phyloP scores from a whole-genome alignment of 2,797 vertebrate species.

The Darevskia nairensis region DNA sequence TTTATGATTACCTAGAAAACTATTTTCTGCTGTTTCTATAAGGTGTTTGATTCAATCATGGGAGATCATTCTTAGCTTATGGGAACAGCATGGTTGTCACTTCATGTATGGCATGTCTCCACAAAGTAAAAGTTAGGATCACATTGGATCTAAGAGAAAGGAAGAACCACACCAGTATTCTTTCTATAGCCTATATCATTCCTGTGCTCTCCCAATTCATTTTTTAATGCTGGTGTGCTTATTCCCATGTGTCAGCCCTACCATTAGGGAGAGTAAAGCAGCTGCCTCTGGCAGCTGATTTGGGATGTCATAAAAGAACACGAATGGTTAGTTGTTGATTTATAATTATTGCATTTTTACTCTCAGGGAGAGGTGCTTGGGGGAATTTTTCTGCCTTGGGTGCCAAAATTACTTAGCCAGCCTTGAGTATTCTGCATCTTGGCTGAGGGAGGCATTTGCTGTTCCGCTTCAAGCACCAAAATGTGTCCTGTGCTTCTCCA shows the following conservation, averaged over 20 bases:
- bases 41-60: not conserved
- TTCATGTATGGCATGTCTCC: not conserved
- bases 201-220: not conserved
- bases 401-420: not conserved
- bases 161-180: not conserved
- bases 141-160: not conserved
- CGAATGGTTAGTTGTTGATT: not conserved
- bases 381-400: not conserved
- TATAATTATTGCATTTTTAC: not conserved
- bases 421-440: not conserved
- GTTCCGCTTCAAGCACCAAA: not conserved
- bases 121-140: not conserved
- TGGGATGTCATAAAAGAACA: not conserved
- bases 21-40: not conserved
- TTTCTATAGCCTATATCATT: not conserved
- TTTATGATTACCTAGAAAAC: not conserved
- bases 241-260: not conserved
- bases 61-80: not conserved
- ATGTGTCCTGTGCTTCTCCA: not conserved
- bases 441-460: not conserved
- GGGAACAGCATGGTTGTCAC: not conserved
- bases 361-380: not conserved
- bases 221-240: not conserved
- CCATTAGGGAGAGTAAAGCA: not conserved
- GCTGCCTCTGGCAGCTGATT: not conserved